Evolutionary conservation across 2,888 invertebrate species (phyloP), one percentile per base, ranked within the genome.

Genomic region (Megastigmus dorsalis): DNA sequence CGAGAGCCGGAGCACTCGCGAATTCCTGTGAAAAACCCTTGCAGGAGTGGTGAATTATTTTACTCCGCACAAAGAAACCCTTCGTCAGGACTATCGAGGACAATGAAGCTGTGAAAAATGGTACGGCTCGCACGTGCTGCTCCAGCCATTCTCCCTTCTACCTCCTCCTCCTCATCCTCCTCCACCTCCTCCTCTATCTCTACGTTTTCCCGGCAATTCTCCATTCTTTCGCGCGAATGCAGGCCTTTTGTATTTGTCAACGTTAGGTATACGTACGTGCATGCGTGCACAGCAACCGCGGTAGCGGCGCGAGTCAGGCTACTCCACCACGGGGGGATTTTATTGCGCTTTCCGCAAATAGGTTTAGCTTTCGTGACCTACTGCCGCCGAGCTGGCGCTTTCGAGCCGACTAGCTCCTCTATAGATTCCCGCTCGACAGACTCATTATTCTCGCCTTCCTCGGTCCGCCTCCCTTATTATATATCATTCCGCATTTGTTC

Each of bases 41-140:
- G 57, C 62, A 41, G 62, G 36, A 75, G 67, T 57, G 66, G 77
- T 79, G 77, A 78, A 77, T 81, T 78, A 79, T 79, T 79, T 79
- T 66, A 77, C 68, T 69, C 74, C 68, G 68, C 77, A 80, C 78
- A 80, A 80, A 80, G 70, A 76, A 75, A 77, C 78, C 79, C 79
- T 79, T 79, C 79, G 77, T 78, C 78, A 74, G 74, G 73, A 76
- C 79, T 79, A 79, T 78, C 74, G 77, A 72, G 80, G 80, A 82
- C 81, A 81, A 82, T 82, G 79, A 81, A 77, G 77, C 79, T 74
- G 77, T 82, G 81, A 82, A 82, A 82, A 82, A 82, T 81, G 79
- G 79, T 78, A 71, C 66, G 76, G 76, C 75, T 79, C 74, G 79
- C 77, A 68, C 74, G 76, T 78, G 68, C 71, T 60, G 59, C 55